Base-by-base conservation (phyloP, 2,888 invertebrate genomes). In the Tenthredo livida region DNA sequence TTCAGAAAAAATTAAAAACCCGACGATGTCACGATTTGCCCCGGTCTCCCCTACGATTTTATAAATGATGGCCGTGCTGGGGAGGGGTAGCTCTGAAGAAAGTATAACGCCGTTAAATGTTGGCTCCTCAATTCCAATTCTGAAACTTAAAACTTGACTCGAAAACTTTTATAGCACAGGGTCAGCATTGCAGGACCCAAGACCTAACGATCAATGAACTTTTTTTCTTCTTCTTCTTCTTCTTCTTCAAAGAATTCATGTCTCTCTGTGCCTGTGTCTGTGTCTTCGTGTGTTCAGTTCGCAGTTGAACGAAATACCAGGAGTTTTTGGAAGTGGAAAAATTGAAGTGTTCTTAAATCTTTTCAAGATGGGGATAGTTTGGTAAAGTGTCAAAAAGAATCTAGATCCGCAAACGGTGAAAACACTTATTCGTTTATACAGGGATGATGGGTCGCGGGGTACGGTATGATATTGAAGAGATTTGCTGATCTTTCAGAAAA, bases 301-400 rank as follows among this genome's bases (percentile, higher is more conserved):
- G n/a, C n/a, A n/a, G n/a, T n/a, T n/a, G 7, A 54, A 17, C 6
- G 54, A 54, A 54, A 54, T 54, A 54, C 54, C 61, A 25, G 2
- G 21, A 25, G 3, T 10, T 25, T 29, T 61, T 61, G 25, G 25
- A 61, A 61, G 25, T 61, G 12, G 72, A 43, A 73, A 73, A 73
- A 73, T 40, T 43, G 43, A 43, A 73, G 72, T 73, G 72, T 73
- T 21, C 40, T 73, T 43, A 73, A 73, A 73, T 73, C 43, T 43
- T 12, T 43, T n/a, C 17, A 73, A 77, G 40, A 77, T 77, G 77
- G 77, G 50, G 33, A 77, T 77, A 77, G 77, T 77, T 73, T 33
- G 77, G 54, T 17, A 77, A 77, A 77, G 77, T 77, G 77, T 54
- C 77, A 50, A 33, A 77, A 54, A 50, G 43, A 73, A 73, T 73